These are phyloP conservation scores for Mungos mungo DNA, from an alignment of 2,113 vertebrate genomes.

Conservation along the genomic window DNA sequence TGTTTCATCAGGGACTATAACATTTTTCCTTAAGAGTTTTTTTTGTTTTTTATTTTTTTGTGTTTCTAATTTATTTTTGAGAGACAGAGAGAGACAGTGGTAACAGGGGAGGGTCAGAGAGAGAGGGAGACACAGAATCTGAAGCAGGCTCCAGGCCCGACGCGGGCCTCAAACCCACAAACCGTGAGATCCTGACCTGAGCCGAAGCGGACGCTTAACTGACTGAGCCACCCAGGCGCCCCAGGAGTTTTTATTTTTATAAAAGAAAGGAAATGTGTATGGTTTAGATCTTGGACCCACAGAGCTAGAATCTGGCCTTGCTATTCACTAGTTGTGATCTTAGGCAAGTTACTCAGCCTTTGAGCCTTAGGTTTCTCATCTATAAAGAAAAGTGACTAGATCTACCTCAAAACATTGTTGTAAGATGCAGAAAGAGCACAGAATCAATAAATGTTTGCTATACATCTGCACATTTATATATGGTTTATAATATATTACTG, in stretches of 20 bases:
- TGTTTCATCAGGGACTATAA: neutral
- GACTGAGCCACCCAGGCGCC: too few relatives aligned
- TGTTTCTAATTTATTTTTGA: too few relatives aligned
- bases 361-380: neutral
- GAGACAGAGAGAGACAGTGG: too few relatives aligned
- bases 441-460: neutral
- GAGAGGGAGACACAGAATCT: too few relatives aligned
- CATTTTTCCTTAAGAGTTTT: conserved; percentile 2
- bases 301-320: neutral
- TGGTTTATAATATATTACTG: neutral
- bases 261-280: neutral
- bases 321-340: neutral
- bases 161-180: too few relatives aligned
- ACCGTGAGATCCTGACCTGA: too few relatives aligned
- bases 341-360: neutral
- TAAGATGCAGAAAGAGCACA: neutral
- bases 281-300: neutral
- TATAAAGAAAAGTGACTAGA: neutral
- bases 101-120: too few relatives aligned
- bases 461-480: neutral
- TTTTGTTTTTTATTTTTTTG: neutral
- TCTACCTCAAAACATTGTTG: neutral
- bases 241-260: neutral
- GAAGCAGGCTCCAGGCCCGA: too few relatives aligned
- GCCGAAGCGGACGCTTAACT: too few relatives aligned